A percentile compares a stretch with the other conserved stretches of the same genome.
Evolutionary conservation across 2,888 invertebrate genomes (phyloP).

Genomic region (Apodemia hepburni): DNA sequence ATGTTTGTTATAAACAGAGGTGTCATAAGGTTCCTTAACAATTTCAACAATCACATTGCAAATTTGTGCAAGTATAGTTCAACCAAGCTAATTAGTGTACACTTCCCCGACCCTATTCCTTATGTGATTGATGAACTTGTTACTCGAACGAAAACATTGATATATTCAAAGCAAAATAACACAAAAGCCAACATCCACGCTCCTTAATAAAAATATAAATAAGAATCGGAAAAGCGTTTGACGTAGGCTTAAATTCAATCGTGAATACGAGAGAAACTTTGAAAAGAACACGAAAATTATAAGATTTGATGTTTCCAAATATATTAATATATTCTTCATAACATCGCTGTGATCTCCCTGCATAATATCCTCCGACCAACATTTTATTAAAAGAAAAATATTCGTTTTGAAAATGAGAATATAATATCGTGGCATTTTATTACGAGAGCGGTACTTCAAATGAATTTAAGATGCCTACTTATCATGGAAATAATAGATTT

Average conservation of each 20-base stretch:
- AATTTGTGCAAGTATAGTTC: no score
- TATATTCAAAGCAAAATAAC: slow-evolving; percentile 9
- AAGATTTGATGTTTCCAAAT: slow-evolving; percentile 16
- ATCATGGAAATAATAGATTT: slow-evolving; percentile 32
- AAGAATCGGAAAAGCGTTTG: slow-evolving; percentile 14
- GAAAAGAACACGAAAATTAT: slow-evolving; percentile 13
- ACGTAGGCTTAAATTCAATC: slow-evolving; percentile 12
- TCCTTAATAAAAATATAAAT: slow-evolving; percentile 14
- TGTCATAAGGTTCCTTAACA: no score
- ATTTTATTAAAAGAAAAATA: slow-evolving; percentile 15
- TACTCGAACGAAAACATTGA: background rate
- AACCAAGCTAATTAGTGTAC: background rate
- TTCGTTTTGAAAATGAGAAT: slow-evolving; percentile 23
- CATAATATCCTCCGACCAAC: slow-evolving; percentile 14
- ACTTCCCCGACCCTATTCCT: background rate
- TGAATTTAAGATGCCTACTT: slow-evolving; percentile 33
- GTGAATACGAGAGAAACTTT: slow-evolving; percentile 7
- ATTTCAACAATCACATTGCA: no score
- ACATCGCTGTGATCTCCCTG: slow-evolving; percentile 15
- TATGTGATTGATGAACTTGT: background rate
- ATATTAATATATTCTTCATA: slow-evolving; percentile 16
- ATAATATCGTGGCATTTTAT: slow-evolving; percentile 32
- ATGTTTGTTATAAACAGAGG: no score
- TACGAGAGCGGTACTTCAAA: slow-evolving; percentile 26
- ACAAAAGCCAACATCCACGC: slow-evolving; percentile 10